Conservation (phyloP, 2,113 vertebrate genomes). For the Climacteris rufus region DNA sequence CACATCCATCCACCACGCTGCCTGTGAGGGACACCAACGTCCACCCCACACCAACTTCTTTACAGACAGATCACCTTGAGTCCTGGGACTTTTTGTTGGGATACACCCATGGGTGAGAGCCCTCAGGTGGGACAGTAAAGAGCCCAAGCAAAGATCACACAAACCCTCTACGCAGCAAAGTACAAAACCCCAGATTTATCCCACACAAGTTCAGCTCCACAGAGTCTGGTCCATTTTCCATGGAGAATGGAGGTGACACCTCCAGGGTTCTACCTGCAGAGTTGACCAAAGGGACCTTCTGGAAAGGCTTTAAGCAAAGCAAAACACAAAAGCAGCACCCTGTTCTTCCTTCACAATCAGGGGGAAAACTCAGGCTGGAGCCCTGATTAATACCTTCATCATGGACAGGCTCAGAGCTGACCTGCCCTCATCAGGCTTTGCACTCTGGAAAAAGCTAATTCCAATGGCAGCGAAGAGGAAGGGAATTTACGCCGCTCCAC, state of each 20-base stretch:
- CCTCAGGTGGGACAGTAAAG: not conserved
- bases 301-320: not conserved
- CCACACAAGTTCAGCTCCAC: not conserved
- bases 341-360: not conserved
- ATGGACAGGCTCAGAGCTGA: not conserved
- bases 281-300: not conserved
- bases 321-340: not conserved
- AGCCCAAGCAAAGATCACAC: not conserved
- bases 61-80: not conserved
- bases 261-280: not conserved
- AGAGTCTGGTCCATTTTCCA: not conserved
- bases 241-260: not conserved
- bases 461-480: not conserved
- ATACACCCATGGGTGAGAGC: not conserved
- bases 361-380: not conserved
- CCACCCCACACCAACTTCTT: not conserved
- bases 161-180: not conserved
- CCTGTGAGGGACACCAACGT: fast-evolving
- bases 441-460: not conserved
- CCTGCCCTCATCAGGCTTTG: not conserved
- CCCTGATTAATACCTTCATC: not conserved
- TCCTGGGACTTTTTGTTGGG: not conserved
- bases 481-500: not conserved
- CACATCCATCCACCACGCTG: fast-evolving
- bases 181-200: not conserved